Evolutionary conservation across 2,113 vertebrate species (phyloP).

Genomic region (Vanacampus margaritifer): DNA sequence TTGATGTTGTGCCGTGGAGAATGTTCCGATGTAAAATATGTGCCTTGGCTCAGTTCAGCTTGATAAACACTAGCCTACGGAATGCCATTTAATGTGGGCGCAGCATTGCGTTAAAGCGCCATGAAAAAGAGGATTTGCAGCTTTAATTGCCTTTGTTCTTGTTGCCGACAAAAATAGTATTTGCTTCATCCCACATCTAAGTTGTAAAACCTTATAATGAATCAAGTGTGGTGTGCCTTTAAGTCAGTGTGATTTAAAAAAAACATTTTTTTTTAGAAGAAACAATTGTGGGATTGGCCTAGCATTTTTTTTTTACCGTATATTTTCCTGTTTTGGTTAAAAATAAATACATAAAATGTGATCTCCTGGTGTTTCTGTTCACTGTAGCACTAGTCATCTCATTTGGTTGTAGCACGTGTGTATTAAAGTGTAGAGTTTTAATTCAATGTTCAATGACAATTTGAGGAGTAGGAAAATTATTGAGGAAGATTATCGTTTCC

Average conservation of each 20-base stretch:
- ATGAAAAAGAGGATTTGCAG: no score
- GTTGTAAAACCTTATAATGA: background rate
- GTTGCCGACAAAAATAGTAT: background rate
- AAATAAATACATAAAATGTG: conserved; percentile 40
- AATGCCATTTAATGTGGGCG: no score
- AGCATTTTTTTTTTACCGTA: conserved; percentile 38
- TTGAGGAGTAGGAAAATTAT: no score
- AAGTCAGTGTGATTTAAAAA: background rate
- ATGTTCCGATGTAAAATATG: no score
- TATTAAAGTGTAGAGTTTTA: no score
- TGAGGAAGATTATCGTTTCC: no score
- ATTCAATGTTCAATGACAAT: no score
- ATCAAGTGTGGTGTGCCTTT: background rate
- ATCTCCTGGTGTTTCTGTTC: background rate
- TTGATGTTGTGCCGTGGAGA: no score
- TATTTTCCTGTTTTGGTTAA: conserved; percentile 34
- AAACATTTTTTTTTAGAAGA: conserved; percentile 21
- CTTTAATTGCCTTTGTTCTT: background rate
- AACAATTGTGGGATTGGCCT: conserved; percentile 16
- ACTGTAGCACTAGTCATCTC: conserved; percentile 14
- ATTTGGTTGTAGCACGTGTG: conserved; percentile 18
- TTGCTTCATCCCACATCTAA: background rate
- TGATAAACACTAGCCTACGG: no score
- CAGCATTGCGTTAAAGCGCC: no score
- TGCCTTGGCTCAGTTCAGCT: no score